phyloP scores from a whole-genome alignment of 64 coral and sea anemone species.

The Montipora sp. region DNA sequence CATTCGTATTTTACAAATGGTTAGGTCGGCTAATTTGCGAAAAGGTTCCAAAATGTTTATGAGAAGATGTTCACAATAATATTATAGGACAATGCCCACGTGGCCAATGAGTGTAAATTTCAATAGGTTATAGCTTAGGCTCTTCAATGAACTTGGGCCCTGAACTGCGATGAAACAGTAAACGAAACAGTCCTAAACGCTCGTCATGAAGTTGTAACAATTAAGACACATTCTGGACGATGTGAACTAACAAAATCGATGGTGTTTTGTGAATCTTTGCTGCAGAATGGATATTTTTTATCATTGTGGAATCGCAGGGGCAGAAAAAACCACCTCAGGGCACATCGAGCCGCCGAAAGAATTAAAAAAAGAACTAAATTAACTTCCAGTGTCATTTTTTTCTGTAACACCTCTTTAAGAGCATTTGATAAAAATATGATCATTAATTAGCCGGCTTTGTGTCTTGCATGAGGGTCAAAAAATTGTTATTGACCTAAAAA shows the following conservation, averaged over 20 bases:
- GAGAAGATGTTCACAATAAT: background rate
- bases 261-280: background rate
- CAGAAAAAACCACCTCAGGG: background rate
- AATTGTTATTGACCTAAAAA: background rate
- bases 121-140: background rate
- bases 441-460: conserved; percentile 56
- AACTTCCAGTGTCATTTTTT: background rate
- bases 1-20: background rate
- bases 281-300: background rate
- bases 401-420: background rate
- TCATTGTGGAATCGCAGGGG: background rate
- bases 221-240: background rate
- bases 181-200: background rate
- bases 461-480: background rate
- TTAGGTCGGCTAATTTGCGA: no score
- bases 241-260: background rate
- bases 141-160: background rate
- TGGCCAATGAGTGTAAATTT: conserved; percentile 3
- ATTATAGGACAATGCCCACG: conserved; percentile 35
- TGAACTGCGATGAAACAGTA: background rate
- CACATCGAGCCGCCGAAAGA: background rate
- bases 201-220: background rate
- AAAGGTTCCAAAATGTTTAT: conserved; percentile 31
- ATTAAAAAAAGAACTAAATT: conserved; percentile 15
- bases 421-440: conserved; percentile 14